Percentiles rank a stretch among this genome's conserved stretches.
Evolutionary conservation across 1,140 invertebrate species (phyloP).

Genomic region (Mya arenaria): DNA sequence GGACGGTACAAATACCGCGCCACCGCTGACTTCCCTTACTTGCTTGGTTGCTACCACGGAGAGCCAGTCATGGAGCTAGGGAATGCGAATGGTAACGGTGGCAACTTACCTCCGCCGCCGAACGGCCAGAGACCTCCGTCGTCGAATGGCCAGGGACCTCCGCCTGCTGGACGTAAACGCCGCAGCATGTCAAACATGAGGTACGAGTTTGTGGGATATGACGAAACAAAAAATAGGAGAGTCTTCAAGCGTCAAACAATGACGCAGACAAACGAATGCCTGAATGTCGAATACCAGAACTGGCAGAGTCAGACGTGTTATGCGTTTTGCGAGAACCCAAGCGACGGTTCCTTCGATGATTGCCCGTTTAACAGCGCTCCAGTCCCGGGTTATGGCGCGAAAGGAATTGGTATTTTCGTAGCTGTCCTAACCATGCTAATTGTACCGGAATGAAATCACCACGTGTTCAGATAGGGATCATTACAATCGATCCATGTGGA

Average conservation of each 20-base stretch:
- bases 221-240: neutral
- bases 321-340: neutral
- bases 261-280: neutral
- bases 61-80: neutral
- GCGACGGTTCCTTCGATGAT: neutral
- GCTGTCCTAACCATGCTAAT: no score
- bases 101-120: neutral
- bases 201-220: neutral
- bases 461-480: no score
- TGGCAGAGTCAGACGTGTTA: neutral
- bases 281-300: neutral
- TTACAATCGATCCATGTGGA: no score
- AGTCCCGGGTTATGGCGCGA: no score
- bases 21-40: neutral
- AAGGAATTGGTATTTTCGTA: no score
- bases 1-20: constrained; percentile 10
- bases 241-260: neutral
- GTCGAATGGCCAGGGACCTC: no score
- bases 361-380: no score
- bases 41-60: neutral
- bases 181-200: neutral
- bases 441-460: no score
- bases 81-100: neutral
- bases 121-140: no score
- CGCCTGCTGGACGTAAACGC: neutral